Percentiles rank a stretch among this genome's conserved stretches.
These are phyloP conservation scores for Sturnira hondurensis DNA, from an alignment of 2,113 vertebrate genomes.

Conservation along the genomic window DNA sequence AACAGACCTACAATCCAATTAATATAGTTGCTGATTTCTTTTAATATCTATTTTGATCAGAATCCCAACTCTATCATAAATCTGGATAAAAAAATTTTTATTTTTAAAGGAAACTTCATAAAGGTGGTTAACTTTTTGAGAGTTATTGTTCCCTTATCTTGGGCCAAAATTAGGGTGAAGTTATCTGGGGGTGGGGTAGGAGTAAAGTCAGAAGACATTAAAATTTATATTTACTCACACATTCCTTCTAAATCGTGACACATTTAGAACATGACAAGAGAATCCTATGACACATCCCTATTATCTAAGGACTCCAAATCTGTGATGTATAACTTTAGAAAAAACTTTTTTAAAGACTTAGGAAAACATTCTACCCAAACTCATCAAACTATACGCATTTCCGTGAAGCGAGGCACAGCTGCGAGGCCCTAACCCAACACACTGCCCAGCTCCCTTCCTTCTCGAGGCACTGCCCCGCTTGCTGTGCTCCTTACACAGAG, in stretches of 20 bases:
- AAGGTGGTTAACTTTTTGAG: background rate
- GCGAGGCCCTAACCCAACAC: background rate
- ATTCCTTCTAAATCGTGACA: background rate
- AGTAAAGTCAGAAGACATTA: background rate
- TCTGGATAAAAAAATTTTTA: background rate
- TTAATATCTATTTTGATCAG: background rate
- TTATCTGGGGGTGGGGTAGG: background rate
- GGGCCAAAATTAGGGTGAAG: background rate
- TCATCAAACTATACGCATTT: background rate
- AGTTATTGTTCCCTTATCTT: background rate
- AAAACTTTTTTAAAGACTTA: background rate
- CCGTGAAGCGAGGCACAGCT: background rate
- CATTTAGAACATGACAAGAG: background rate
- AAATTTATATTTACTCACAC: slow-evolving; percentile 1
- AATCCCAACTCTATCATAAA: background rate
- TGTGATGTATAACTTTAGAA: background rate
- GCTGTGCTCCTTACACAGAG: background rate
- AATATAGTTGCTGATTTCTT: background rate
- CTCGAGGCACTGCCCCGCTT: background rate
- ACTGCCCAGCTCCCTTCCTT: background rate
- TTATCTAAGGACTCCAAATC: background rate
- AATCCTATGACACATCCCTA: background rate
- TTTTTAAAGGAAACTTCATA: background rate
- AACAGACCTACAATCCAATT: background rate
- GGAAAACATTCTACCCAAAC: background rate